phyloP scores from a whole-genome alignment of 2,888 invertebrate genomes.

The Lordiphosa fenestrarum region DNA sequence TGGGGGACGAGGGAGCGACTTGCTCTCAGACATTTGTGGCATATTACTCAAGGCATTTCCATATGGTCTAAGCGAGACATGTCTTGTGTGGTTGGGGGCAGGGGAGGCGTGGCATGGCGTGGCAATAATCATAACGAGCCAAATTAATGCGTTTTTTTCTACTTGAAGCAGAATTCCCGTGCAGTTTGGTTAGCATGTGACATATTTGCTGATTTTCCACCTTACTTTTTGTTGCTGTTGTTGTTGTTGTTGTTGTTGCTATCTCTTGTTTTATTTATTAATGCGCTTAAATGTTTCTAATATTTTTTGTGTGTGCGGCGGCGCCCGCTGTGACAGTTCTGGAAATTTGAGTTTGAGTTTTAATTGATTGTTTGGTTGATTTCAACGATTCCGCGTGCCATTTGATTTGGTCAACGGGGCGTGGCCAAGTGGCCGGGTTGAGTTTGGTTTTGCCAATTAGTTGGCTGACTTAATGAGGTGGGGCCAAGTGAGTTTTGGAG shows the following conservation, averaged over 20 bases:
- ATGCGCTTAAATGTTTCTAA: conserved; percentile 44
- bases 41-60: conserved; percentile 69
- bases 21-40: conserved; percentile 62
- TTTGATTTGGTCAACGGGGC: conserved; percentile 58
- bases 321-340: conserved; percentile 23
- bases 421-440: conserved; percentile 28
- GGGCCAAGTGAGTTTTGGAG: too few species aligned
- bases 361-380: conserved; percentile 63
- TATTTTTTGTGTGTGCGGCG: conserved; percentile 22
- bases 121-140: conserved; percentile 76
- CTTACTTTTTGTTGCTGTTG: neutral
- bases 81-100: neutral
- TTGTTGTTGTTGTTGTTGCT: neutral
- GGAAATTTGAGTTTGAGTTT: conserved; percentile 30
- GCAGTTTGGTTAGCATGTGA: conserved; percentile 44
- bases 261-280: neutral
- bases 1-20: conserved; percentile 26
- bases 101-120: conserved; percentile 50
- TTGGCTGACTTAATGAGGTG: too few species aligned
- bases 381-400: conserved; percentile 60
- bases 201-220: conserved; percentile 67
- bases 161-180: conserved; percentile 78
- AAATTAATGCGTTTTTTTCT: conserved; percentile 78
- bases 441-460: too few species aligned
- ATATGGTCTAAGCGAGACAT: conserved; percentile 44